Evolutionary conservation across 2,888 invertebrate genomes (phyloP).

Genomic region (Hydraecia micacea): DNA sequence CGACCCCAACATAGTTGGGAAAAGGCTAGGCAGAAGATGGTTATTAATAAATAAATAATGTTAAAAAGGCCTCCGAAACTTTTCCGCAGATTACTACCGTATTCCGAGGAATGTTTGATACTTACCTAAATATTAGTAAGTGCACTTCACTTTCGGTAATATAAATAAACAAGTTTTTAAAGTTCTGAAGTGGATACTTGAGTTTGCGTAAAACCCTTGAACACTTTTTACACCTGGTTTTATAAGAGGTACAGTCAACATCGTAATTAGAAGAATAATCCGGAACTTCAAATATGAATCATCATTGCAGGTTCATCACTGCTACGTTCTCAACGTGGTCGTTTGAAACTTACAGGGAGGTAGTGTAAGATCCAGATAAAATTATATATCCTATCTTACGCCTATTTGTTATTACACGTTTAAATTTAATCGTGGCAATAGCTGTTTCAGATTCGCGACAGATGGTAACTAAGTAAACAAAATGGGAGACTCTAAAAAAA

Average conservation of each 20-base stretch:
- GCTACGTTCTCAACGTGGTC: neutral
- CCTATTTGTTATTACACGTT: too few relatives aligned
- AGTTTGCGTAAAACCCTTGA: neutral
- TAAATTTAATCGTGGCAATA: too few relatives aligned
- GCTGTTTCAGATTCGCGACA: too few relatives aligned
- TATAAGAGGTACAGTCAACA: conserved; percentile 13
- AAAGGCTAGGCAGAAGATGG: too few relatives aligned
- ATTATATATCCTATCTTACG: neutral
- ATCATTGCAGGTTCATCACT: neutral
- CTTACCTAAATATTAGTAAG: neutral
- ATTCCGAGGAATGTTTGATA: neutral
- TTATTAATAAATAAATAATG: neutral
- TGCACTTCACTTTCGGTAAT: neutral
- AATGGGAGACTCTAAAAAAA: too few relatives aligned
- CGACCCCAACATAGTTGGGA: too few relatives aligned
- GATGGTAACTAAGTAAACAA: too few relatives aligned
- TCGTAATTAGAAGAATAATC: neutral
- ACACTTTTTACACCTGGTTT: conserved; percentile 6
- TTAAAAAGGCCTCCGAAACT: neutral
- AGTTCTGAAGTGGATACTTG: conserved; percentile 7
- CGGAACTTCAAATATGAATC: neutral
- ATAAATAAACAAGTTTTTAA: conserved; percentile 16
- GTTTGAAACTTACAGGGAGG: neutral
- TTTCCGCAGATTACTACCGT: neutral
- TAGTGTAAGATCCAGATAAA: neutral